Base-by-base conservation (phyloP, 2,113 vertebrate genomes). In the Megaceryle maxima region DNA sequence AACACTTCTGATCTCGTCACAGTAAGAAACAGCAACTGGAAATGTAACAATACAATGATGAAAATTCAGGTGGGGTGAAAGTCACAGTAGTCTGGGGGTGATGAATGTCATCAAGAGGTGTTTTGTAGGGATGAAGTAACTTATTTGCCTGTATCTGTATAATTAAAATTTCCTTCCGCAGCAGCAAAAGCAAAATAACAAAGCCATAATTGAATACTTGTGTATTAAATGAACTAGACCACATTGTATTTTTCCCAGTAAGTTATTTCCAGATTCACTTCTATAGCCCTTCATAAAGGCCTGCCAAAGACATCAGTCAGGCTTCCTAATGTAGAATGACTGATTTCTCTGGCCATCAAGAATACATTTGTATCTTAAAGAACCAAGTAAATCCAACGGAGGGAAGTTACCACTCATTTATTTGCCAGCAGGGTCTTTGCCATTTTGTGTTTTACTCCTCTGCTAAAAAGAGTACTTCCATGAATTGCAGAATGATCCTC, bases 191-290 rank as follows among this genome's bases (percentile, higher is more conserved):
- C 11, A 83, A 83, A 76, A 10, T 56, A 86, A 66, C 56, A 39
- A 48, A 87, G 46, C 6, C 14, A 21, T 56, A 94, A 77, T 9
- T 59, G 63, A 77, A 19, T 35, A 37, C 20, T 64, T 69, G 21
- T 60, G 48, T 75, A 73, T 70, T 74, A 91, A 85, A 80, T 0
- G 1, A 83, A 63, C n/a, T 11, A 76, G 78, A 73, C n/a, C 18
- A 35, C 33, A 26, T 14, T 1, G 0, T 35, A 46, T 53, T 94
- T 93, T 56, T 13, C 68, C 76, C 57, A 67, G 18, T 44, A 63
- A 28, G 46, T 81, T 92, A n/a, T 50, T 96, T 94, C 55, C 66
- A 86, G 91, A 90, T 72, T 18, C 68, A 81, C 73, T 87, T 56
- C 46, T 37, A 70, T 11, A 90, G 85, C 46, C 37, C 59, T 88